Percentiles rank a stretch among this genome's conserved stretches.
phyloP scores from a whole-genome alignment of 2,113 vertebrate genomes.

The Procavia capensis region DNA sequence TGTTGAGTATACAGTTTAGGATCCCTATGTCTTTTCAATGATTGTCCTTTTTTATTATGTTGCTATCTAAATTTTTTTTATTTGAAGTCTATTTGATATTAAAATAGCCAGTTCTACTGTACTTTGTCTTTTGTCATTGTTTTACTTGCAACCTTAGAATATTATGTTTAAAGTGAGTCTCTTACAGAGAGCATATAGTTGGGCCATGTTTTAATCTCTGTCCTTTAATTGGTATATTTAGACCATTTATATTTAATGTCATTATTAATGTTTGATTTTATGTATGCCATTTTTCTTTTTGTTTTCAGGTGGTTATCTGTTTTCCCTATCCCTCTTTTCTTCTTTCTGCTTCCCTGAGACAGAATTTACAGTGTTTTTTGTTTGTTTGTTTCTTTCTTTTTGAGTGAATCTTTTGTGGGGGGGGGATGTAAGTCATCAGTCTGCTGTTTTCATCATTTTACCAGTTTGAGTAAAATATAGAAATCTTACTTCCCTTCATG shows the following conservation, averaged over 20 bases:
- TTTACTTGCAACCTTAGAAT: not conserved
- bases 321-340: not conserved
- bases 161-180: not conserved
- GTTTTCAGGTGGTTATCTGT: not conserved
- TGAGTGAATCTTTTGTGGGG: too few species aligned
- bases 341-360: not conserved
- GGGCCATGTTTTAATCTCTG: not conserved
- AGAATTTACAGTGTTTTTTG: not conserved
- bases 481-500: not conserved
- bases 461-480: not conserved
- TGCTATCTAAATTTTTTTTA: not conserved
- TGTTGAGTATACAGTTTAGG: not conserved
- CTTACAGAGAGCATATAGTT: not conserved
- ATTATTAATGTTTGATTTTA: not conserved
- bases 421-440: too few species aligned
- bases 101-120: not conserved
- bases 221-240: not conserved
- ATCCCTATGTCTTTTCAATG: not conserved
- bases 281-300: not conserved
- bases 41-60: not conserved
- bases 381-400: not conserved
- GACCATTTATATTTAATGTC: not conserved
- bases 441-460: not conserved
- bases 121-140: not conserved
- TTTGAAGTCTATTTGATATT: not conserved